A percentile compares a stretch with the other conserved stretches of the same genome.
phyloP scores from a whole-genome alignment of 2,888 invertebrate species.

The Sisyra nigra region DNA sequence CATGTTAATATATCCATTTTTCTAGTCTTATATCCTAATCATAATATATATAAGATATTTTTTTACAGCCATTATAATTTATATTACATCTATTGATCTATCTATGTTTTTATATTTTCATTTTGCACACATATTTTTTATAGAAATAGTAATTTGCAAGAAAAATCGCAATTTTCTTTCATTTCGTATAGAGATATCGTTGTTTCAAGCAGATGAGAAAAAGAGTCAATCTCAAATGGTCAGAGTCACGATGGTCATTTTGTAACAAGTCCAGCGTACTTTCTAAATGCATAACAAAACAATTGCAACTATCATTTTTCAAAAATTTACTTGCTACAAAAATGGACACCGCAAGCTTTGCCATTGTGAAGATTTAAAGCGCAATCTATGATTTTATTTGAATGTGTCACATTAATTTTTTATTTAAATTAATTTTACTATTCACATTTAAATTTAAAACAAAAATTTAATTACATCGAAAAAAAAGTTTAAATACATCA shows the following conservation, averaged over 20 bases:
- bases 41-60: not conserved
- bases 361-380: not conserved
- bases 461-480: too few relatives aligned
- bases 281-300: not conserved
- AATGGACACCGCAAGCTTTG: not conserved
- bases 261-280: not conserved
- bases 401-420: not conserved
- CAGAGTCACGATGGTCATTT: too few relatives aligned
- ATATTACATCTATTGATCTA: not conserved
- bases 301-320: not conserved
- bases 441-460: not conserved
- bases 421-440: not conserved
- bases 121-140: too few relatives aligned
- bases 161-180: too few relatives aligned
- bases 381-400: not conserved
- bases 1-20: not conserved
- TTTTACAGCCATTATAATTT: constrained; percentile 2
- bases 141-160: too few relatives aligned
- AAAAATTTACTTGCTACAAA: too few relatives aligned
- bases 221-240: too few relatives aligned
- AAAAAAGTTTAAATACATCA: too few relatives aligned
- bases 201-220: too few relatives aligned
- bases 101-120: too few relatives aligned
- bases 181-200: too few relatives aligned
- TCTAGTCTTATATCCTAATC: not conserved